A percentile compares a stretch with the other conserved stretches of the same genome.
Conservation (phyloP, 2,113 vertebrate genomes). For the Galbula dea region DNA sequence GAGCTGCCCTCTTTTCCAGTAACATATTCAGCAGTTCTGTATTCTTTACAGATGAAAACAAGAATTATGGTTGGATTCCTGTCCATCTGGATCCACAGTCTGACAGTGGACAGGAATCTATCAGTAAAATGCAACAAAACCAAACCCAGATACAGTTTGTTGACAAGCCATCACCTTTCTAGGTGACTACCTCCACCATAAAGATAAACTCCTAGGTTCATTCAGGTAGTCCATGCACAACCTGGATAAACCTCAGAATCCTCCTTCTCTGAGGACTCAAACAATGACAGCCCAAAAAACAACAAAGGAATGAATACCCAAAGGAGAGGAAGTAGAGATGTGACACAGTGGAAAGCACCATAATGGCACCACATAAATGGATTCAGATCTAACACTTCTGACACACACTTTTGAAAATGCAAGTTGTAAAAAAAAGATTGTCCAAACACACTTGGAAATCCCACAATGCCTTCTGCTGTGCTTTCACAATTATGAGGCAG, state of each 20-base stretch:
- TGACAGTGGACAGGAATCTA: neutral
- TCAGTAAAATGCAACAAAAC: neutral
- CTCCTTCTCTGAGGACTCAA: neutral
- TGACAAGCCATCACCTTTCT: neutral
- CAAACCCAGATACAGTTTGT: neutral
- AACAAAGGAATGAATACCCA: too few species aligned
- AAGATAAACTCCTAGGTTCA: neutral
- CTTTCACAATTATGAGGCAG: neutral
- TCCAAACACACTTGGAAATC: neutral
- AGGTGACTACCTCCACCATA: neutral
- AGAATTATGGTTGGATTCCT: neutral
- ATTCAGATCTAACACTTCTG: neutral
- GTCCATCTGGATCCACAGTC: neutral
- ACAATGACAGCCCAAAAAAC: neutral
- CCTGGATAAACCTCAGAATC: neutral
- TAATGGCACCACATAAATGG: neutral
- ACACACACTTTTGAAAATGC: neutral
- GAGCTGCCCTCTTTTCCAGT: neutral
- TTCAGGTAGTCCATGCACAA: neutral
- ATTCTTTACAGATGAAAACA: neutral
- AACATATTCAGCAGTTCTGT: neutral
- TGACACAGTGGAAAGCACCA: neutral
- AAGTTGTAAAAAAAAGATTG: neutral
- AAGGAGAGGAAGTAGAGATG: neutral
- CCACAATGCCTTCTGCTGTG: too few species aligned